These are phyloP conservation scores for Autographa pulchrina DNA, from an alignment of 2,888 invertebrate species.

Conservation along the genomic window DNA sequence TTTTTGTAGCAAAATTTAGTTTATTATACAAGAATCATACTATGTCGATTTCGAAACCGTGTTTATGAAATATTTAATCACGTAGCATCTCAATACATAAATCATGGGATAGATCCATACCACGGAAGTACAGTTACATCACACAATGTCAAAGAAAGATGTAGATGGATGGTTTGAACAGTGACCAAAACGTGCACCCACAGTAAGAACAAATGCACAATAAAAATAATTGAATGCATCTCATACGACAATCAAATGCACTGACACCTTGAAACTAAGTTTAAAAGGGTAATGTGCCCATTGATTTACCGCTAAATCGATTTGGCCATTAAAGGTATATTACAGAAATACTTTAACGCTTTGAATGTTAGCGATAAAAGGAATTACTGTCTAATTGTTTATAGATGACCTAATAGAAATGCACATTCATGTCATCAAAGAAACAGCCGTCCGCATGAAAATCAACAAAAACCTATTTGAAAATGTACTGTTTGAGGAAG, in stretches of 20 bases:
- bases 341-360: neutral
- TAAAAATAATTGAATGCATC: neutral
- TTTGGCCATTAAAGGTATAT: neutral
- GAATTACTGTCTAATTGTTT: neutral
- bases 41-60: conserved; percentile 37
- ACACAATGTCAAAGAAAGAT: conserved; percentile 35
- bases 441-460: neutral
- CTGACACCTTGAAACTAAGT: neutral
- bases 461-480: neutral
- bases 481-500: neutral
- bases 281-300: neutral
- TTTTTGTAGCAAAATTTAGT: conserved; percentile 1
- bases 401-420: neutral
- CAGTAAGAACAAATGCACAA: conserved; percentile 1
- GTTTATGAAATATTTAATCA: conserved; percentile 36
- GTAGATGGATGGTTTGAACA: conserved; percentile 62
- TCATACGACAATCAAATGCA: neutral
- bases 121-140: conserved; percentile 62
- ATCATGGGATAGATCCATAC: conserved; percentile 32
- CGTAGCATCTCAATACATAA: conserved; percentile 50
- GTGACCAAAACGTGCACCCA: conserved; percentile 59
- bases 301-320: neutral
- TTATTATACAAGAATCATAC: conserved; percentile 44
- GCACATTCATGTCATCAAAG: neutral
- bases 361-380: neutral